Percentiles rank a stretch among this genome's conserved stretches.
Evolutionary conservation across 2,113 vertebrate species (phyloP).

Genomic region (Pleuronectes platessa): DNA sequence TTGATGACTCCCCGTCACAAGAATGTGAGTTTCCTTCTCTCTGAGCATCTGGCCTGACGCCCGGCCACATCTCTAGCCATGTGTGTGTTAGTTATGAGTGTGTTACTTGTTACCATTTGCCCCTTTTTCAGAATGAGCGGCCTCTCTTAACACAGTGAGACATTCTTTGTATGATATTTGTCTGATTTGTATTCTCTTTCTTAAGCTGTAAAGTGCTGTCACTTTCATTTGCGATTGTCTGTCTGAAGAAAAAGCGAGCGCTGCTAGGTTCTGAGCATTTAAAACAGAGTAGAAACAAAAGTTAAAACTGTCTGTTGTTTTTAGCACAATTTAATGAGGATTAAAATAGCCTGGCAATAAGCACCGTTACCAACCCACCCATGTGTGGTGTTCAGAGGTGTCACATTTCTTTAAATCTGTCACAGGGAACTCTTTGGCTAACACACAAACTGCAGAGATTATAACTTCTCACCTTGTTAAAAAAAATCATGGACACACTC

Average conservation of each 20-base stretch:
- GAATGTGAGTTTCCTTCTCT: slow-evolving; percentile 96
- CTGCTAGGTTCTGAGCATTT: background rate
- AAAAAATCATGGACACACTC: too few relatives aligned
- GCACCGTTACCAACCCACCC: background rate
- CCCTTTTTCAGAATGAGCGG: slow-evolving; percentile 82
- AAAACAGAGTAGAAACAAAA: background rate
- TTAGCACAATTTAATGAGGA: background rate
- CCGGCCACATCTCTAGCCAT: slow-evolving; percentile 93
- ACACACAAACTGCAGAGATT: background rate
- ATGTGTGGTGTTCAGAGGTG: background rate
- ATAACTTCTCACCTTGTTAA: too few relatives aligned
- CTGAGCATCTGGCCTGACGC: slow-evolving; percentile 79
- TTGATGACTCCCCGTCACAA: slow-evolving; percentile 96
- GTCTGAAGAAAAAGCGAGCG: background rate
- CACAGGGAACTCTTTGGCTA: background rate
- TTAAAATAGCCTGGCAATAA: background rate
- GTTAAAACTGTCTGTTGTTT: background rate
- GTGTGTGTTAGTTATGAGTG: slow-evolving; percentile 11
- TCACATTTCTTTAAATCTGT: background rate
- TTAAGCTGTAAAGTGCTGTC: slow-evolving; percentile 33
- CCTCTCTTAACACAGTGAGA: slow-evolving; percentile 73
- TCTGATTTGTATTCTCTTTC: slow-evolving; percentile 46
- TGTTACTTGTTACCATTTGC: slow-evolving; percentile 82
- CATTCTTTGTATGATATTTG: slow-evolving; percentile 58
- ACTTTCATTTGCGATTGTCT: slow-evolving; percentile 40